phyloP scores from a whole-genome alignment of 2,888 invertebrate species.

The Agapetus fuscipes region DNA sequence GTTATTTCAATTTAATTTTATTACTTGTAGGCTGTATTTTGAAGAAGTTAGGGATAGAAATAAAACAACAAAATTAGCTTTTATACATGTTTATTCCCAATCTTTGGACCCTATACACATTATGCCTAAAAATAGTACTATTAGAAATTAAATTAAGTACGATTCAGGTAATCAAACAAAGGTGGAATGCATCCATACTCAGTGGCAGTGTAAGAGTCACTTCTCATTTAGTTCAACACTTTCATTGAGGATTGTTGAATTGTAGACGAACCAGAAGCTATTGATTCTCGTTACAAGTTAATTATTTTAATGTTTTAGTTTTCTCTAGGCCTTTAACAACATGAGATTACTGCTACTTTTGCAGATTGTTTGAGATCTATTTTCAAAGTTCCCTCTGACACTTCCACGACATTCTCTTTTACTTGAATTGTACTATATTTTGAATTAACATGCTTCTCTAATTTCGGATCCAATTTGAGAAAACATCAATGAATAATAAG shows the following conservation, averaged over 20 bases:
- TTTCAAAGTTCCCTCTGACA: neutral
- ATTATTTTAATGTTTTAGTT: no score
- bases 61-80: constrained; percentile 29
- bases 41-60: no score
- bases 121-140: constrained; percentile 50
- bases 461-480: constrained; percentile 22
- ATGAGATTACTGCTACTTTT: no score
- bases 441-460: constrained; percentile 19
- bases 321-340: no score
- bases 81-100: constrained; percentile 63
- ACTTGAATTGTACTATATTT: constrained; percentile 21
- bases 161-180: constrained; percentile 34
- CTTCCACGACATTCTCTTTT: constrained; percentile 7
- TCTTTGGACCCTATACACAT: constrained; percentile 67
- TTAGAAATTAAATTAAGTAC: constrained; percentile 29
- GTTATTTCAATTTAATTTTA: no score
- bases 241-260: no score
- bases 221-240: neutral
- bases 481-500: constrained; percentile 21
- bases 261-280: no score
- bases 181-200: neutral
- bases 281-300: no score
- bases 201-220: neutral
- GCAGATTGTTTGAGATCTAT: no score
- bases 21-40: no score